Evolutionary conservation across 2,797 vertebrate genomes (phyloP).

Genomic region (Peromyscus aztecus): DNA sequence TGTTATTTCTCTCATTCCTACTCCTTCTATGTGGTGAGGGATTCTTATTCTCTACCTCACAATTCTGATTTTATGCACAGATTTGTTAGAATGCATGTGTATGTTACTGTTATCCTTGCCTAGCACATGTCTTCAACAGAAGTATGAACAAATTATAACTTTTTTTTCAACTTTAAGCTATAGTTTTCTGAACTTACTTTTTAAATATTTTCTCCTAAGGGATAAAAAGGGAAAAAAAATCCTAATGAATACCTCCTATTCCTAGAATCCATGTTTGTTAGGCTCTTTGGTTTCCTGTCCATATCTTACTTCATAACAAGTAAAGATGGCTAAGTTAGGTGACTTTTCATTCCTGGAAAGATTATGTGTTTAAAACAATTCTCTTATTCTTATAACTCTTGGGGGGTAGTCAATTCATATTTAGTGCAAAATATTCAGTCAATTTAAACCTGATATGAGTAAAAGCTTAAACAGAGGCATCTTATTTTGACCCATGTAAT

Average conservation of each 20-base stretch:
- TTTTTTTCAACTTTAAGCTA: background rate
- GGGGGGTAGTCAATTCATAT: background rate
- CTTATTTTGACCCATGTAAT: conserved; percentile 13
- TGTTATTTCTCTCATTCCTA: no score
- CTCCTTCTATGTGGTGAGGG: background rate
- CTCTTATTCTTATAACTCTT: background rate
- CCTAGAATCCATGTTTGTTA: background rate
- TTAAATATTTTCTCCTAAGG: background rate
- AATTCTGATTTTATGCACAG: background rate
- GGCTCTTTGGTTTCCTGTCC: background rate
- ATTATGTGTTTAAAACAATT: background rate
- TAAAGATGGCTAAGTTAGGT: background rate
- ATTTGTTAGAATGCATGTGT: background rate
- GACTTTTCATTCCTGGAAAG: background rate
- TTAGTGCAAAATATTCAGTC: background rate
- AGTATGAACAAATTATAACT: background rate
- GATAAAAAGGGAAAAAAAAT: background rate
- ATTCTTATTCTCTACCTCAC: background rate
- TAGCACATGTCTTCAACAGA: background rate
- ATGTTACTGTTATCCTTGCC: background rate
- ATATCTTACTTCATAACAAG: conserved; percentile 5
- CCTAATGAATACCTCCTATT: background rate
- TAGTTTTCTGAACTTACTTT: background rate
- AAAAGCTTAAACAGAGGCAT: conserved; percentile 16
- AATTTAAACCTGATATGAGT: background rate